Conservation (phyloP, 2,113 vertebrate species). For the Balaeniceps rex region DNA sequence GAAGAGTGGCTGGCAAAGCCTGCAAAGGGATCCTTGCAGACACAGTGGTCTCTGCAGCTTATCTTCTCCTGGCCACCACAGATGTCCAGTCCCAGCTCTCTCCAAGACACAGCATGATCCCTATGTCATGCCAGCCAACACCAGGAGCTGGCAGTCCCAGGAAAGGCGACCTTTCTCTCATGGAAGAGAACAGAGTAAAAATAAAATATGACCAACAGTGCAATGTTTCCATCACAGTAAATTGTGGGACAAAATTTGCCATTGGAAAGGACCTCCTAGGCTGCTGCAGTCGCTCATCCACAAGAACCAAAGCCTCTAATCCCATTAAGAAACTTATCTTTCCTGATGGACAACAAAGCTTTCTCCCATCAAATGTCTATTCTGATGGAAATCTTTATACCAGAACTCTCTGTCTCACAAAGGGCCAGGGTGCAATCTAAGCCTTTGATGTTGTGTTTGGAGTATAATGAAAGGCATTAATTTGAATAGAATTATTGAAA, state of each 20-base stretch:
- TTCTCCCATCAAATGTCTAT: slow-evolving; percentile 50
- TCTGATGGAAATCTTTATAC: slow-evolving; percentile 58
- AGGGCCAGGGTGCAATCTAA: slow-evolving; percentile 47
- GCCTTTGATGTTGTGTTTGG: slow-evolving; percentile 59
- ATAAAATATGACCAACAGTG: not conserved
- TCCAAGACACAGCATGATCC: not conserved
- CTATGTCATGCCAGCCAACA: not conserved
- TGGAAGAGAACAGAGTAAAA: not conserved
- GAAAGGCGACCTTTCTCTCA: not conserved
- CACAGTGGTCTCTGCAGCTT: not conserved
- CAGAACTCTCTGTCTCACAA: slow-evolving; percentile 38
- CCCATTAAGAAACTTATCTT: slow-evolving; percentile 51
- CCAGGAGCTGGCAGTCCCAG: not conserved
- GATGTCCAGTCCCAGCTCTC: not conserved
- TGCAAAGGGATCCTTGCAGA: not conserved
- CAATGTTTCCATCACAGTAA: not conserved
- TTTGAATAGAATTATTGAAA: slow-evolving; percentile 69
- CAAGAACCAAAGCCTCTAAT: slow-evolving; percentile 39
- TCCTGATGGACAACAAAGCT: slow-evolving; percentile 48
- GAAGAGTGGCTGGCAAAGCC: not conserved
- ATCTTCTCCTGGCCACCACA: not conserved
- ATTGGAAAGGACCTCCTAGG: slow-evolving; percentile 15
- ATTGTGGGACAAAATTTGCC: not conserved
- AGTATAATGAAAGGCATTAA: slow-evolving; percentile 66
- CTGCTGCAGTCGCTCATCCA: slow-evolving; percentile 12